A percentile compares a stretch with the other conserved stretches of the same genome.
Conservation (phyloP, 2,113 vertebrate species). For the pig (Sus scrofa) region DNA sequence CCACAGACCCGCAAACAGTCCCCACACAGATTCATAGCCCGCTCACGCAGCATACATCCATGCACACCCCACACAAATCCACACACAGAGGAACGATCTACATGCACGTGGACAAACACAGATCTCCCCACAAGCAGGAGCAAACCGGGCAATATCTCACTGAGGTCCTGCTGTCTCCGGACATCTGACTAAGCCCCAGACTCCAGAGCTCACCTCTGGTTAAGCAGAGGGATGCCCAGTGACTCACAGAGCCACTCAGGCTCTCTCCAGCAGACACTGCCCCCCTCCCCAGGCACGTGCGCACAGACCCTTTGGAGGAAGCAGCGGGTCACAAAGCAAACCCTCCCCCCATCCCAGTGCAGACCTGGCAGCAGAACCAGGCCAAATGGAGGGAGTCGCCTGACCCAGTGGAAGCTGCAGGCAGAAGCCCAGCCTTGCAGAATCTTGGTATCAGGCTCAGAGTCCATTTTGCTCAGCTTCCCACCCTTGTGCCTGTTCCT, state of each 20-base stretch:
- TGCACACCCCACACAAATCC: not conserved
- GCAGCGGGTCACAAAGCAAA: not conserved
- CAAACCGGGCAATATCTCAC: not conserved
- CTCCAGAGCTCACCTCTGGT: not conserved
- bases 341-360: not conserved
- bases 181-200: not conserved
- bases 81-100: not conserved
- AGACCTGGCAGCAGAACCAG: not conserved
- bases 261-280: not conserved
- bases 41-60: not conserved
- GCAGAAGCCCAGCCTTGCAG: not conserved
- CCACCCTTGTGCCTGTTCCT: not conserved
- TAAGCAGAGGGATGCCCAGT: not conserved
- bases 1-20: not conserved
- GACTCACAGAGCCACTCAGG: not conserved
- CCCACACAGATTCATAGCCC: not conserved
- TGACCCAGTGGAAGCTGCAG: not conserved
- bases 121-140: not conserved
- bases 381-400: not conserved
- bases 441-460: not conserved
- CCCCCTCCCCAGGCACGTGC: not conserved
- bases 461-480: slow-evolving; percentile 15
- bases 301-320: not conserved
- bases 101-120: not conserved
- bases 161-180: not conserved